phyloP scores from a whole-genome alignment of 2,888 invertebrate genomes.

The Mantis religiosa region DNA sequence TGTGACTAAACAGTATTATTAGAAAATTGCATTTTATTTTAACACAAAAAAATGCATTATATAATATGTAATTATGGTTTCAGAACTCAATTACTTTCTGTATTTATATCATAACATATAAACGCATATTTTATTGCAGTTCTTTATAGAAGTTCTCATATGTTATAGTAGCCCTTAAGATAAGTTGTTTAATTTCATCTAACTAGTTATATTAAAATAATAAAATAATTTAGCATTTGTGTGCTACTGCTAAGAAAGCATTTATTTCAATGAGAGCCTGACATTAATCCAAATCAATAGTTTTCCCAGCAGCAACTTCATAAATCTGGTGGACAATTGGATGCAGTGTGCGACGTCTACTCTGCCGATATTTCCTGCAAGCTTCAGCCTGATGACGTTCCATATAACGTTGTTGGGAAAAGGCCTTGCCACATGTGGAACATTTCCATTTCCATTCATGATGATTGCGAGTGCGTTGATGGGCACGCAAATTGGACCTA shows the following conservation, averaged over 20 bases:
- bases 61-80: no score
- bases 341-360: not conserved
- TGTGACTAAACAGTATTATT: no score
- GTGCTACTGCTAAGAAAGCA: not conserved
- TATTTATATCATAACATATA: no score
- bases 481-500: constrained; percentile 67
- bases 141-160: no score
- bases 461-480: constrained; percentile 66
- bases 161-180: no score
- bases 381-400: constrained; percentile 62
- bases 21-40: no score
- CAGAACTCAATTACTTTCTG: no score
- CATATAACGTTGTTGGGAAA: constrained; percentile 62
- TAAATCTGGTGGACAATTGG: not conserved
- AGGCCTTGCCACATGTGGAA: constrained; percentile 61
- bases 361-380: constrained; percentile 54
- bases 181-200: no score
- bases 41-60: no score
- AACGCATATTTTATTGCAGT: no score
- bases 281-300: not conserved
- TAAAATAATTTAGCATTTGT: no score
- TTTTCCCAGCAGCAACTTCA: not conserved
- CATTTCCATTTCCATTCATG: constrained; percentile 67
- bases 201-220: no score
- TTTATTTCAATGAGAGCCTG: not conserved